These are phyloP conservation scores for Teleiodes luculella DNA, from an alignment of 2,888 invertebrate species.

Conservation along the genomic window DNA sequence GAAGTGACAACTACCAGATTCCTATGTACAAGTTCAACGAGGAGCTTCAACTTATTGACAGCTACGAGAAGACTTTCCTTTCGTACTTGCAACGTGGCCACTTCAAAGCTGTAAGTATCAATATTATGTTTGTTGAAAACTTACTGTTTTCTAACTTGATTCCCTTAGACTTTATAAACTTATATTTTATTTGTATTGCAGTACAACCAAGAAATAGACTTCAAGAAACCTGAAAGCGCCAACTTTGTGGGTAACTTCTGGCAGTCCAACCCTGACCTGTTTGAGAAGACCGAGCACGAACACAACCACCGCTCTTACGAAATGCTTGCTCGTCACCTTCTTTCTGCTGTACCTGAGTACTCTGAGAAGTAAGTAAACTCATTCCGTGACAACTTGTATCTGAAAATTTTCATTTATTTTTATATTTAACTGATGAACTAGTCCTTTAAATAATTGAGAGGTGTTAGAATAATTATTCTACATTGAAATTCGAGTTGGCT, in stretches of 20 bases:
- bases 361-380: slow-evolving; percentile 36
- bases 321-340: slow-evolving; percentile 71
- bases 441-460: too few species aligned
- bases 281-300: slow-evolving; percentile 44
- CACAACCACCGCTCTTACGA: slow-evolving; percentile 77
- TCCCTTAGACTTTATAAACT: too few species aligned
- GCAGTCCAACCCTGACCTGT: slow-evolving; percentile 76
- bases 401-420: not conserved
- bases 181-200: slow-evolving; percentile 30
- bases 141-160: not conserved
- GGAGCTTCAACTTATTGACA: slow-evolving; percentile 73
- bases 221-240: slow-evolving; percentile 63
- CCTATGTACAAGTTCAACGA: slow-evolving; percentile 69
- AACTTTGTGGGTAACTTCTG: slow-evolving; percentile 77
- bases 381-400: too few species aligned
- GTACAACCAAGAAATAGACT: slow-evolving; percentile 55
- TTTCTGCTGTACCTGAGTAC: slow-evolving; percentile 46
- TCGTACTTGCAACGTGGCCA: slow-evolving; percentile 75
- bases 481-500: too few species aligned
- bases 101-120: slow-evolving; percentile 77
- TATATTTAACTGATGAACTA: too few species aligned
- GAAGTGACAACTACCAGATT: slow-evolving; percentile 80
- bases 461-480: too few species aligned
- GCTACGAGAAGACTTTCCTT: slow-evolving; percentile 76
- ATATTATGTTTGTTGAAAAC: not conserved